Evolutionary conservation across 2,113 vertebrate genomes (phyloP).

Genomic region (Poeciliopsis prolifica): DNA sequence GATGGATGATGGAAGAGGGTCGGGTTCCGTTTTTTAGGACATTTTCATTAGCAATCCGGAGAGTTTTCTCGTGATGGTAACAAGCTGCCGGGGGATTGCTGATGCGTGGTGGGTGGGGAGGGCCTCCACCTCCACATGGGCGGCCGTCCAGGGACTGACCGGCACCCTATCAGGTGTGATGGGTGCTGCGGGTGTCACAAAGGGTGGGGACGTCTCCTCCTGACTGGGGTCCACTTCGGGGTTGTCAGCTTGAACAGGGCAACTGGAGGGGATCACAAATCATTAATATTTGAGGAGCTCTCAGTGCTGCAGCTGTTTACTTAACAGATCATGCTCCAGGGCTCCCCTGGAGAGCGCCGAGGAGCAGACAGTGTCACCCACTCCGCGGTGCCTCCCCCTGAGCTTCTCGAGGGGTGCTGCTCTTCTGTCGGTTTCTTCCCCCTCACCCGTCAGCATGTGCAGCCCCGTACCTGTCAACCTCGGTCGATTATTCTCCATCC

Average conservation of each 20-base stretch:
- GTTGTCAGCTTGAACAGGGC: slow-evolving; percentile 47
- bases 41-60: slow-evolving; percentile 55
- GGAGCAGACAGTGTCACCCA: slow-evolving; percentile 64
- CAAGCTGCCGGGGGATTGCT: slow-evolving; percentile 41
- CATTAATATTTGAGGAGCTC: slow-evolving; percentile 79
- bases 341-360: slow-evolving; percentile 62
- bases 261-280: slow-evolving; percentile 51
- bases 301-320: slow-evolving; percentile 75
- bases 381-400: slow-evolving; percentile 21
- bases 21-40: slow-evolving; percentile 39
- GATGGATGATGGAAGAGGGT: slow-evolving; percentile 33
- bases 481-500: slow-evolving; percentile 58
- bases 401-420: not conserved
- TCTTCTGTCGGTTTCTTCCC: slow-evolving; percentile 43
- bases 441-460: slow-evolving; percentile 57
- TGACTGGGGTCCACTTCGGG: slow-evolving; percentile 45
- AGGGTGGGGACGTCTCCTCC: not conserved
- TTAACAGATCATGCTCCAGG: slow-evolving; percentile 74
- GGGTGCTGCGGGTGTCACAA: slow-evolving; percentile 18
- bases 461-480: slow-evolving; percentile 62
- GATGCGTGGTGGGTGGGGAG: not conserved
- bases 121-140: not conserved
- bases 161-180: slow-evolving; percentile 32
- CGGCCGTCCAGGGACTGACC: not conserved
- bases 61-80: slow-evolving; percentile 46